phyloP scores from a whole-genome alignment of 2,797 vertebrate genomes.

The Borostomias antarcticus region DNA sequence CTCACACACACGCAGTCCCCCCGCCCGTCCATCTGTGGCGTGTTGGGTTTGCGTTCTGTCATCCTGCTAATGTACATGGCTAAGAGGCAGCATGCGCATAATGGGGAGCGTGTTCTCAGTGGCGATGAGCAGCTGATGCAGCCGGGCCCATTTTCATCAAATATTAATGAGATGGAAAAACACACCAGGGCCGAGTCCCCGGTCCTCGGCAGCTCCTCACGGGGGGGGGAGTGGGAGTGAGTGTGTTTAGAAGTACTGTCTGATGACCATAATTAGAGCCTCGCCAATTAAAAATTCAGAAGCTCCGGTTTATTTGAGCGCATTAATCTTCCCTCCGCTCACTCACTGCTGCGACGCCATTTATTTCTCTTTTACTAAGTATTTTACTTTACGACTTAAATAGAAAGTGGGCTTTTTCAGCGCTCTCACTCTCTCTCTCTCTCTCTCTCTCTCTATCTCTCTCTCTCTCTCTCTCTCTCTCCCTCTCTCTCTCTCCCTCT shows the following conservation, averaged over 20 bases:
- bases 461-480: conserved; percentile 63
- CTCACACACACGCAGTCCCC: too few species aligned
- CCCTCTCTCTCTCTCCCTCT: conserved; percentile 67
- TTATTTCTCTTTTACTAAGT: conserved; percentile 99
- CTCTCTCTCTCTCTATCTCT: conserved; percentile 80
- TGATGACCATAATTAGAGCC: conserved; percentile 99
- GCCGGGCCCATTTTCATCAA: conserved; percentile 99
- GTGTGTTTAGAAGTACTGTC: conserved; percentile 98
- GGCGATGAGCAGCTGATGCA: conserved; percentile 96
- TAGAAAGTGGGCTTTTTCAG: conserved; percentile 79
- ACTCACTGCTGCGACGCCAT: conserved; percentile 87
- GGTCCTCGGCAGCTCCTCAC: conserved; percentile 81
- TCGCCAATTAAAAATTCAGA: conserved; percentile 99
- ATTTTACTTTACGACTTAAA: conserved; percentile 96
- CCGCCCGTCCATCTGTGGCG: too few species aligned
- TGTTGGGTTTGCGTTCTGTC: conserved; percentile 89
- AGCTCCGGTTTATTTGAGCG: conserved; percentile 99
- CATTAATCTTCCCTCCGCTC: conserved; percentile 92
- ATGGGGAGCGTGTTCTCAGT: conserved; percentile 95
- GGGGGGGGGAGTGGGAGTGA: conserved; percentile 83
- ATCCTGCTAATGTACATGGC: conserved; percentile 93
- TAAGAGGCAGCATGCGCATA: conserved; percentile 95
- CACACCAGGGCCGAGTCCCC: conserved; percentile 86
- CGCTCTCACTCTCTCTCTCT: conserved; percentile 63
- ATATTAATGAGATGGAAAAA: conserved; percentile 99